phyloP scores from a whole-genome alignment of 2,888 invertebrate species.

The Boloria euphrosyne region DNA sequence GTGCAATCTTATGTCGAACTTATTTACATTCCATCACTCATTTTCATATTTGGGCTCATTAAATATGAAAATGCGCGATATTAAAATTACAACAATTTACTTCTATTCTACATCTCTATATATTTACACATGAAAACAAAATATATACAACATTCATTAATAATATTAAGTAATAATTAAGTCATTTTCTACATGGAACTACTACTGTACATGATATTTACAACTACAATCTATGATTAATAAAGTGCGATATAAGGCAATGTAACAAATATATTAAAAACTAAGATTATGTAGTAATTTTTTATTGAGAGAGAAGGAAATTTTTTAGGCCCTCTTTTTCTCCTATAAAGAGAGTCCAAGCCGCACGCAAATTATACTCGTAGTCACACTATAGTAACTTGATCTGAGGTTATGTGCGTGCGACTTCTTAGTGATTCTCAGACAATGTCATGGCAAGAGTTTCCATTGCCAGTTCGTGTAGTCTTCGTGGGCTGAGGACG shows the following conservation, averaged over 20 bases:
- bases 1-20: slow-evolving; percentile 4
- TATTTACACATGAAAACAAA: slow-evolving; percentile 4
- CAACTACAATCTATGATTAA: slow-evolving; percentile 6
- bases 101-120: slow-evolving; percentile 6
- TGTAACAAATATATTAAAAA: slow-evolving; percentile 1
- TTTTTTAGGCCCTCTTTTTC: neutral
- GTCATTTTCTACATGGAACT: neutral
- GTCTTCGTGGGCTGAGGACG: slow-evolving; percentile 84
- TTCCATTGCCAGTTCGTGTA: slow-evolving; percentile 86
- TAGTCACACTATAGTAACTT: slow-evolving; percentile 67
- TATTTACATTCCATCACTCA: slow-evolving; percentile 3
- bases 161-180: slow-evolving; percentile 9
- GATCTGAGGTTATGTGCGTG: slow-evolving; percentile 55
- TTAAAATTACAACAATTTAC: neutral
- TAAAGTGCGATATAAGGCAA: too few species aligned
- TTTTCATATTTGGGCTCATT: slow-evolving; percentile 50
- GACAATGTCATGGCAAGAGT: slow-evolving; percentile 83
- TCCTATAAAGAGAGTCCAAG: slow-evolving; percentile 12
- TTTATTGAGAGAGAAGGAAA: neutral
- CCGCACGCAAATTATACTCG: slow-evolving; percentile 32
- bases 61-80: slow-evolving; percentile 45
- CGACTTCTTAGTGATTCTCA: slow-evolving; percentile 72
- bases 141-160: slow-evolving; percentile 17
- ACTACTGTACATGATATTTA: slow-evolving; percentile 25
- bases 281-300: neutral